These are phyloP conservation scores for Etheostoma nigrum DNA, from an alignment of 2,797 vertebrate genomes.

Conservation along the genomic window DNA sequence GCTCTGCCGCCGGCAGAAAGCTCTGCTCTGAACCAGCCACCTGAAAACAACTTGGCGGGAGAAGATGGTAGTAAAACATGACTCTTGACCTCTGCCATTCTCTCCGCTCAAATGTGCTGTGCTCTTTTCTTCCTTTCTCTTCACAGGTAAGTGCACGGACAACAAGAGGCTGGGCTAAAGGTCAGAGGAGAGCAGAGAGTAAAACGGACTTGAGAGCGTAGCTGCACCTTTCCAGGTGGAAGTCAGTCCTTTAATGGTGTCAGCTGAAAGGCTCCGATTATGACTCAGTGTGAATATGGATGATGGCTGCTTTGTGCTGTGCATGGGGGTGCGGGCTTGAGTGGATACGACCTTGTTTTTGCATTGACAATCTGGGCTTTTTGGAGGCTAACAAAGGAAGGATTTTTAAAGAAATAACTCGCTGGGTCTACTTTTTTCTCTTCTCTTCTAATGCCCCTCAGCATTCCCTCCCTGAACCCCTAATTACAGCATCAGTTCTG, in stretches of 20 bases:
- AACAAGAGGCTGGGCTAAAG: slow-evolving; percentile 37
- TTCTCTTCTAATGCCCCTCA: slow-evolving; percentile 20
- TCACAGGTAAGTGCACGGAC: slow-evolving; percentile 6
- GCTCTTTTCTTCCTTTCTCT: neutral
- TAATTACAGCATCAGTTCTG: slow-evolving; percentile 74
- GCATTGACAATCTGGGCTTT: neutral
- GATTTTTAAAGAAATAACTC: slow-evolving; percentile 33
- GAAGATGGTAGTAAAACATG: slow-evolving; percentile 37
- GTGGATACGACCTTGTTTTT: slow-evolving; percentile 19
- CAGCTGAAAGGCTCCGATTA: slow-evolving; percentile 31
- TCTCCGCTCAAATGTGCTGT: neutral
- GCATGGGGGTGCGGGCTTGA: neutral
- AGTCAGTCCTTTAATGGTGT: slow-evolving; percentile 15
- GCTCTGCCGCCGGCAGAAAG: slow-evolving; percentile 1
- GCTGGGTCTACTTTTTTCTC: slow-evolving; percentile 15
- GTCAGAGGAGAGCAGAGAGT: slow-evolving; percentile 10
- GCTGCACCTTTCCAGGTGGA: slow-evolving; percentile 20
- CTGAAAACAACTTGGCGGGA: slow-evolving; percentile 44
- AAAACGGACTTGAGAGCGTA: slow-evolving; percentile 1
- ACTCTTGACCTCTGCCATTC: slow-evolving; percentile 35
- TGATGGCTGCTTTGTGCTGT: slow-evolving; percentile 21
- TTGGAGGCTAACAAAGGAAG: slow-evolving; percentile 9
- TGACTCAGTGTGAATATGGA: slow-evolving; percentile 18
- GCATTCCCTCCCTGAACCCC: slow-evolving; percentile 50
- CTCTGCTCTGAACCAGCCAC: slow-evolving; percentile 26